phyloP scores from a whole-genome alignment of 2,888 invertebrate genomes.

The Synanthedon andrenaeformis region DNA sequence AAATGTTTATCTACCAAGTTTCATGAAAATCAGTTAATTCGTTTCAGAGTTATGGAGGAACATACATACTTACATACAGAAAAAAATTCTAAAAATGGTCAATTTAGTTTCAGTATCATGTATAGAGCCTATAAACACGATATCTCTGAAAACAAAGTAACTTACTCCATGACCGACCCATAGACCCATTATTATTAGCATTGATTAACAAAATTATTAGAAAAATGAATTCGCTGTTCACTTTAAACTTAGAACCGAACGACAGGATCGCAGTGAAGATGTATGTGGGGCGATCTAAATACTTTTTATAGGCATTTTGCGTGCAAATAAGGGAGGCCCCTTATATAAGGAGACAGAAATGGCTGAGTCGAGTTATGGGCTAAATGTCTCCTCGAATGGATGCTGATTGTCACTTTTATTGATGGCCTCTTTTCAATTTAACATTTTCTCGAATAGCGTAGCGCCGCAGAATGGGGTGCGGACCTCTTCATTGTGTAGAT shows the following conservation, averaged over 20 bases:
- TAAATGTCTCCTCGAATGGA: slow-evolving; percentile 8
- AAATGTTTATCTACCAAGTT: too few species aligned
- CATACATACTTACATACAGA: too few species aligned
- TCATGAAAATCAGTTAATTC: too few species aligned
- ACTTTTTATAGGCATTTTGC: slow-evolving; percentile 32
- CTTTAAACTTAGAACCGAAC: background rate
- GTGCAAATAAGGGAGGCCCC: slow-evolving; percentile 5
- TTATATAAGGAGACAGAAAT: slow-evolving; percentile 2
- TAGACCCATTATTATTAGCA: too few species aligned
- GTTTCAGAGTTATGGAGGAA: too few species aligned
- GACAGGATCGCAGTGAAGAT: slow-evolving; percentile 17
- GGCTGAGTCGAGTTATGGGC: slow-evolving; percentile 16
- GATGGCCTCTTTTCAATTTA: slow-evolving; percentile 22
- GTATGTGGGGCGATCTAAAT: slow-evolving; percentile 28
- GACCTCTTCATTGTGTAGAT: background rate
- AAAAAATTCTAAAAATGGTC: too few species aligned
- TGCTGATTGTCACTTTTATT: slow-evolving; percentile 18
- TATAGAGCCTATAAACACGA: too few species aligned
- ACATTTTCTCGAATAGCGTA: slow-evolving; percentile 1
- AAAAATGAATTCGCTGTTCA: background rate
- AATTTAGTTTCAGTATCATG: too few species aligned
- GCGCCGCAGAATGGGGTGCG: background rate
- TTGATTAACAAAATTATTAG: too few species aligned
- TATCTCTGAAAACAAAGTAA: too few species aligned
- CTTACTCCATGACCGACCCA: too few species aligned